Conservation (phyloP, 2,113 vertebrate species). For the Catagonus wagneri region DNA sequence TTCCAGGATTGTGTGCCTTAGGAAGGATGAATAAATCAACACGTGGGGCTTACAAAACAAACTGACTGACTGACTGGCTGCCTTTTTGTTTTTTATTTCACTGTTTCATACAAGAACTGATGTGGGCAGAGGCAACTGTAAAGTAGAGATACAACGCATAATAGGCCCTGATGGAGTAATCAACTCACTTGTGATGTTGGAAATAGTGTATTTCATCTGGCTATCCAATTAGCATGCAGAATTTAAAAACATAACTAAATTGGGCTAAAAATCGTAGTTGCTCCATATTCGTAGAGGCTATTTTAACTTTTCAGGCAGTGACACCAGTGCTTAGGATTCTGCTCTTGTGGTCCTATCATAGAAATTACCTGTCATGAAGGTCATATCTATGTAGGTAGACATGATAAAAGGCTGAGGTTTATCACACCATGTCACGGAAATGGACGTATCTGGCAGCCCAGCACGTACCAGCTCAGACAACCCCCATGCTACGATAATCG, state of each 20-base stretch:
- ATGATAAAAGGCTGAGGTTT: neutral
- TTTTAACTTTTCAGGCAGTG: neutral
- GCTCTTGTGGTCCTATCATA: neutral
- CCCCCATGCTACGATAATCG: neutral
- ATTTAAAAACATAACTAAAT: conserved; percentile 20
- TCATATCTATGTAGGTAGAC: neutral
- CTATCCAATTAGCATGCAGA: neutral
- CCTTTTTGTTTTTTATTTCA: neutral
- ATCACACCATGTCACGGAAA: neutral
- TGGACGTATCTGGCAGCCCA: neutral
- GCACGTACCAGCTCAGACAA: neutral
- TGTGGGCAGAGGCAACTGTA: neutral
- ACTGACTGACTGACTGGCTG: neutral
- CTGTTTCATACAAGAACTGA: neutral
- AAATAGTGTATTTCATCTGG: neutral
- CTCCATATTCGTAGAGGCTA: neutral
- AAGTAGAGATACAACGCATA: neutral
- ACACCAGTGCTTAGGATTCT: neutral
- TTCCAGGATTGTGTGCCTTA: neutral
- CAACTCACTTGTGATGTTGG: neutral
- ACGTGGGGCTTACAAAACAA: neutral
- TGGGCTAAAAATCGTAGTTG: neutral
- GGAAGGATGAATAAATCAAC: neutral
- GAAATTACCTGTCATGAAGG: neutral
- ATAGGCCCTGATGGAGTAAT: conserved; percentile 27